A percentile compares a stretch with the other conserved stretches of the same genome.
Conservation (phyloP, 1,140 invertebrate genomes). For the Drosophila grimshawi region DNA sequence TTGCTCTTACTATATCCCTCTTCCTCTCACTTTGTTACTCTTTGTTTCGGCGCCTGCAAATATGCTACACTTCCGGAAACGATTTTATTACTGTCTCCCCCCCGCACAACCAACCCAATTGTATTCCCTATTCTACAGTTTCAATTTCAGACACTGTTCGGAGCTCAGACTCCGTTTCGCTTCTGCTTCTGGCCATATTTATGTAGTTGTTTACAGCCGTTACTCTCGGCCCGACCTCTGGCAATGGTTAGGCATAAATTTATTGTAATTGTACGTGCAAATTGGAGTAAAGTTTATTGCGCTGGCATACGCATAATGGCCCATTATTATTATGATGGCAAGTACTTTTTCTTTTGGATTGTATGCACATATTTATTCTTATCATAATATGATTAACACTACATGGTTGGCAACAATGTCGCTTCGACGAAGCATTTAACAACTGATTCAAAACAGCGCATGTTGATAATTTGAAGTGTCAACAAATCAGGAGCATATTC, state of each 20-base stretch:
- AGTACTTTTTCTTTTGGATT: constrained; percentile 4
- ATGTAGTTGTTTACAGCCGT: constrained; percentile 69
- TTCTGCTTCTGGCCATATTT: constrained; percentile 41
- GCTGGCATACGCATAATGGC: constrained; percentile 27
- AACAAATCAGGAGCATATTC: no score
- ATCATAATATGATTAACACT: background rate
- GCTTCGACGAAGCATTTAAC: no score
- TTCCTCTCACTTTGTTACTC: constrained; percentile 12
- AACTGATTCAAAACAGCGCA: no score
- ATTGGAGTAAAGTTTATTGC: constrained; percentile 61
- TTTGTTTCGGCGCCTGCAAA: constrained; percentile 52
- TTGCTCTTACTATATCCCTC: background rate
- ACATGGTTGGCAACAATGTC: no score
- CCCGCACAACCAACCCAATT: constrained; percentile 10
- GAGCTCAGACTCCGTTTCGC: background rate
- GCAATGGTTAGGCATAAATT: constrained; percentile 52
- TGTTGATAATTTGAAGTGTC: no score
- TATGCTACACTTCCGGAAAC: constrained; percentile 55
- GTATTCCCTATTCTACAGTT: constrained; percentile 1
- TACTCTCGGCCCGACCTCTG: constrained; percentile 18
- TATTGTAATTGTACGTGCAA: constrained; percentile 70
- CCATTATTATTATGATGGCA: constrained; percentile 27
- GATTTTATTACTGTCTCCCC: constrained; percentile 48
- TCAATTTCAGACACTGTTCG: background rate
- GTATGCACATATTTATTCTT: background rate